phyloP scores from a whole-genome alignment of 2,113 vertebrate genomes.

The Neodontobutis hainanensis region DNA sequence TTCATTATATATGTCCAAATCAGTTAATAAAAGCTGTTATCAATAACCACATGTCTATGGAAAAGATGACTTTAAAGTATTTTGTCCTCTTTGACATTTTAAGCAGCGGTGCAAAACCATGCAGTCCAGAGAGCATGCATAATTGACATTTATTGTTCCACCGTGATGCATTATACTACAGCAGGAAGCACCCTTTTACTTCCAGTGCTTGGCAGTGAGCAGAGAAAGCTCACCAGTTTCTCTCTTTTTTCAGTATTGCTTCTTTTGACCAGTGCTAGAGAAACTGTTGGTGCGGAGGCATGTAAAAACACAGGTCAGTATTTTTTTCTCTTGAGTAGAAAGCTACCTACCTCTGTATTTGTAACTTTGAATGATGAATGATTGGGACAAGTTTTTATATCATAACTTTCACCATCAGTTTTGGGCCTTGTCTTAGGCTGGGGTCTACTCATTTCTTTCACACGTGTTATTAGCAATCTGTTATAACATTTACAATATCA shows the following conservation, averaged over 20 bases:
- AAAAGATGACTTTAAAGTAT: slow-evolving; percentile 2
- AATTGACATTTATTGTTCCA: slow-evolving; percentile 3
- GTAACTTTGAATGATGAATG: too few species aligned
- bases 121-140: slow-evolving; percentile 3
- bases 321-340: too few species aligned
- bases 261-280: too few species aligned
- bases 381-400: too few species aligned
- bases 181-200: neutral
- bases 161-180: neutral
- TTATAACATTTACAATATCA: slow-evolving; percentile 36
- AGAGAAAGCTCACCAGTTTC: neutral
- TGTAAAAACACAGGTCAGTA: too few species aligned
- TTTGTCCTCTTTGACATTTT: slow-evolving; percentile 13
- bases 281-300: too few species aligned
- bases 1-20: neutral
- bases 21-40: neutral
- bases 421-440: too few species aligned
- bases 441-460: slow-evolving; percentile 12
- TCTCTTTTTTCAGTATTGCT: too few species aligned
- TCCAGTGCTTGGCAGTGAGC: slow-evolving; percentile 6
- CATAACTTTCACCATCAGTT: too few species aligned
- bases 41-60: slow-evolving; percentile 7
- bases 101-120: slow-evolving; percentile 1
- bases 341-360: too few species aligned
- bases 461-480: slow-evolving; percentile 42